Conservation (phyloP, 2,113 vertebrate genomes). For the Gadus macrocephalus region DNA sequence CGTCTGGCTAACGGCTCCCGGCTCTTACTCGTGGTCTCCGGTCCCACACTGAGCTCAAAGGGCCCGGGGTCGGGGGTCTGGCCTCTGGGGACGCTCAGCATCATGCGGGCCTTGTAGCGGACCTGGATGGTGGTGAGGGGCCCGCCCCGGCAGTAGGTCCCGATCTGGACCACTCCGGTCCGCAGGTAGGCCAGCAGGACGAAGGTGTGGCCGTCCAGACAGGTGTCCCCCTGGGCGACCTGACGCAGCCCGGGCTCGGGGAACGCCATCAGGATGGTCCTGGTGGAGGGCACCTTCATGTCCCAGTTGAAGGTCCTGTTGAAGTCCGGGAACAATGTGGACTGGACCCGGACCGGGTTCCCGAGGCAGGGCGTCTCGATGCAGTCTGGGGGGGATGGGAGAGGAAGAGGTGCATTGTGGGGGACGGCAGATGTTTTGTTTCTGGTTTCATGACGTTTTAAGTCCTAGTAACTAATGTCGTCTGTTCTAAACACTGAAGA, state of each 20-base stretch:
- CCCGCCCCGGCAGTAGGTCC: slow-evolving; percentile 86
- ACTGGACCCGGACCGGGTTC: slow-evolving; percentile 69
- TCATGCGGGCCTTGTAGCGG: slow-evolving; percentile 45
- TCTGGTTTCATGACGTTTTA: too few species aligned
- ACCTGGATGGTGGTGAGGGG: slow-evolving; percentile 73
- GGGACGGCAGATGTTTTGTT: not conserved
- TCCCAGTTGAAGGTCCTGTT: slow-evolving; percentile 85
- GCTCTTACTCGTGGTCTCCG: slow-evolving; percentile 77
- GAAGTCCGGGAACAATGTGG: slow-evolving; percentile 69
- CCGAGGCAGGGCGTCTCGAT: slow-evolving; percentile 65
- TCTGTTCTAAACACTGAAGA: too few species aligned
- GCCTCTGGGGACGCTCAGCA: slow-evolving; percentile 36
- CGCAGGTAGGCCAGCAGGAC: slow-evolving; percentile 62
- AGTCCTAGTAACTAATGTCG: too few species aligned
- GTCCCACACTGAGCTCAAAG: slow-evolving; percentile 75
- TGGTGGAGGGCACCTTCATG: slow-evolving; percentile 58
- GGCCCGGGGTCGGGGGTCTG: slow-evolving; percentile 56
- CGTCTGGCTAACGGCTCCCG: not conserved
- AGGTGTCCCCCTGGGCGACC: slow-evolving; percentile 66
- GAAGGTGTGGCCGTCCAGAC: slow-evolving; percentile 75
- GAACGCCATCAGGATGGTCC: slow-evolving; percentile 79
- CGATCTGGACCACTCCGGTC: slow-evolving; percentile 57
- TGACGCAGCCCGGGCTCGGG: slow-evolving; percentile 74
- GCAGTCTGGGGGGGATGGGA: slow-evolving; percentile 74
- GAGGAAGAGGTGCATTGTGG: not conserved